A percentile compares a stretch with the other conserved stretches of the same genome.
These are phyloP conservation scores for Microcebus murinus DNA, from an alignment of 2,113 vertebrate species.

Conservation along the genomic window DNA sequence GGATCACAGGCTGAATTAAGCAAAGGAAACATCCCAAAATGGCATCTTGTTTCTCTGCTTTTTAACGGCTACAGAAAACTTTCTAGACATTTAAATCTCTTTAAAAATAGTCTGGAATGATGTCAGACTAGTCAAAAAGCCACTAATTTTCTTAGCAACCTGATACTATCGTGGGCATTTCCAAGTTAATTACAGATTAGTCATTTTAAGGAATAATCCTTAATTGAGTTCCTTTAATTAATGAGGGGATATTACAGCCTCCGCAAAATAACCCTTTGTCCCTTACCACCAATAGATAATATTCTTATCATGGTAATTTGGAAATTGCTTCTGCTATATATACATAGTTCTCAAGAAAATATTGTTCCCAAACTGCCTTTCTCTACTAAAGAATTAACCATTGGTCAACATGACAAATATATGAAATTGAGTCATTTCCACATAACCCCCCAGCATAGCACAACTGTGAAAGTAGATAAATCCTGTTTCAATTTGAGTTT, in stretches of 20 bases:
- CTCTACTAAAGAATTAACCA: neutral
- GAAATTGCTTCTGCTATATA: neutral
- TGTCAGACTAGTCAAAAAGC: neutral
- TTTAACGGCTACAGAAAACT: neutral
- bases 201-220: neutral
- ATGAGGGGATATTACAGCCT: neutral
- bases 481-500: neutral
- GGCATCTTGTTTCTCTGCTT: conserved; percentile 1
- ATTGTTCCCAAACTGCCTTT: neutral
- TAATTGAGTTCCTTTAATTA: neutral
- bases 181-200: neutral
- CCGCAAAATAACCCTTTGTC: neutral
- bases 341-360: neutral
- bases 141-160: conserved; percentile 24
- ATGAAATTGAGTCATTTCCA: conserved; percentile 56
- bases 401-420: neutral
- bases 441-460: neutral
- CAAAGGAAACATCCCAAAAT: conserved; percentile 18
- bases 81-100: conserved; percentile 27
- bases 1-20: neutral
- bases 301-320: neutral
- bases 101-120: conserved; percentile 14
- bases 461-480: conserved; percentile 28
- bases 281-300: neutral
- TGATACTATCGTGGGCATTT: neutral